These are phyloP conservation scores for Hypena proboscidalis DNA, from an alignment of 2,888 invertebrate genomes.

Conservation along the genomic window DNA sequence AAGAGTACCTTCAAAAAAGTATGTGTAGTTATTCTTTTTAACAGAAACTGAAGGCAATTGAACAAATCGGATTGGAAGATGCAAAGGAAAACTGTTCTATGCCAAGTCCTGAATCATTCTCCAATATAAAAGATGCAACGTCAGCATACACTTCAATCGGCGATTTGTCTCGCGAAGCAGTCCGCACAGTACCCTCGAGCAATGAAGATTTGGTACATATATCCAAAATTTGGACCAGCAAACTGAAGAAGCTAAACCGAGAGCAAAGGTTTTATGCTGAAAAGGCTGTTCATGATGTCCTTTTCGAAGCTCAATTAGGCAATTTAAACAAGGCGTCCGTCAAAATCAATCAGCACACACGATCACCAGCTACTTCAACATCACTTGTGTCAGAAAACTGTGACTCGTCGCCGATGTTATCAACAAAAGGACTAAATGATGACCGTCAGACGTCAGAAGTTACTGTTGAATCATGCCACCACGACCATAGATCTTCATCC, in stretches of 20 bases:
- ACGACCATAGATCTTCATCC: too few relatives aligned
- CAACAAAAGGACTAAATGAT: too few relatives aligned
- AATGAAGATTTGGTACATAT: too few relatives aligned
- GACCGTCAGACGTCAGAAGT: too few relatives aligned
- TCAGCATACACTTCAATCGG: too few relatives aligned
- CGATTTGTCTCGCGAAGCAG: too few relatives aligned
- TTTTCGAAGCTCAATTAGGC: conserved; percentile 10
- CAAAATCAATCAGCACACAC: conserved; percentile 9
- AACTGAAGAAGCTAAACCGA: conserved; percentile 3
- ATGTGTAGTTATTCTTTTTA: background rate
- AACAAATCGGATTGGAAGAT: background rate
- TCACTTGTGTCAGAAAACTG: too few relatives aligned
- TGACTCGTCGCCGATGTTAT: too few relatives aligned
- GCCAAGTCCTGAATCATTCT: background rate
- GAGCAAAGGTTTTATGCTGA: conserved; percentile 11
- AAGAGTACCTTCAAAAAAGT: background rate
- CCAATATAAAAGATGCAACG: too few relatives aligned
- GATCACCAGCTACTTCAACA: background rate
- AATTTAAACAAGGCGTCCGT: conserved; percentile 10
- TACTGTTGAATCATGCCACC: too few relatives aligned
- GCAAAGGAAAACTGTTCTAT: background rate
- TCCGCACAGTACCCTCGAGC: too few relatives aligned
- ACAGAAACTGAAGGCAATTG: conserved; percentile 12
- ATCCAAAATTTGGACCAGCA: conserved; percentile 8
- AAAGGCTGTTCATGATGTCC: conserved; percentile 13